Evolutionary conservation across 2,797 vertebrate species (phyloP), one percentile per base, ranked within the genome.

Genomic region (Phoeniculus purpureus): DNA sequence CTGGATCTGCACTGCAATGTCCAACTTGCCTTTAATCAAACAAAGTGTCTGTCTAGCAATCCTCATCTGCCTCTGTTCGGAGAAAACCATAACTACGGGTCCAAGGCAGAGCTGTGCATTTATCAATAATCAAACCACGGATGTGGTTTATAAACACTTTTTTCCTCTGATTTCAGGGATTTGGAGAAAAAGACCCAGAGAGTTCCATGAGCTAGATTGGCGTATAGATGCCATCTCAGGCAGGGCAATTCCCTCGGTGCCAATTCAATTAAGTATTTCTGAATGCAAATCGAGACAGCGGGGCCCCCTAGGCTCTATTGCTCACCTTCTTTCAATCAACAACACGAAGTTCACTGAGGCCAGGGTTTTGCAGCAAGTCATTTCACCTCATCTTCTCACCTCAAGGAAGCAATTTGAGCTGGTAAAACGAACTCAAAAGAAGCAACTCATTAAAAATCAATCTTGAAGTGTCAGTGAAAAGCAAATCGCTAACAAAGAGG

Each of bases 21-120:
- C 77, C 59, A 23, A 16, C 27, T 31, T 12, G 48, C 9, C 78
- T 93, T 85, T 78, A 75, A 94, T 80, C 84, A 90, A 89, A 56
- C 34, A 67, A 37, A 65, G 23, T 1, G 2, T 14, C 87, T 74
- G 12, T 4, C 70, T 29, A 14, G 17, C 22, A 67, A 22, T 34
- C 77, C 72, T 88, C 56, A 29, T 15, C 90, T 47, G 34, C 80
- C 56, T 74, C 75, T n/a, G 21, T 10, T 23, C 43, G 47, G 12
- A 85, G 27, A 60, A 26, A 54, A 58, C 32, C 68, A 54, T 0
- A 67, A 51, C 77, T 70, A 22, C 26, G 54, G 60, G 27, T 23
- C 60, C 29, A 18, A 64, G 27, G 43, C 6, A 70, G 2, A 64
- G 21, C 4, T 7, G 1, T 32, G 25, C 34, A 23, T 84, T 81